A percentile compares a stretch with the other conserved stretches of the same genome.
phyloP scores from a whole-genome alignment of 1,140 invertebrate species.

The Holcopasites calliopsidis region DNA sequence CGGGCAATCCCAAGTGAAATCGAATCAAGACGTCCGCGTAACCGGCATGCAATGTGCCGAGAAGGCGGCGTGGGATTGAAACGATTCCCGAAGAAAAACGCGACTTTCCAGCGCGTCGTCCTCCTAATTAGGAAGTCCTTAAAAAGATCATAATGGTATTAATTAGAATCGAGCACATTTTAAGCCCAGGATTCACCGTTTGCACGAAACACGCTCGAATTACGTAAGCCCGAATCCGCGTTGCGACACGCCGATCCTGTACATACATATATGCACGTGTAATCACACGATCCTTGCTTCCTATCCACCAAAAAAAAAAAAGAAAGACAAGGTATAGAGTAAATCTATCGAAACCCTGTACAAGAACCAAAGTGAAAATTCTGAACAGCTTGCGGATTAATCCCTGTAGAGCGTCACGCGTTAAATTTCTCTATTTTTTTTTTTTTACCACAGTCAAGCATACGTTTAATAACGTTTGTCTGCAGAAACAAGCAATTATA shows the following conservation, averaged over 20 bases:
- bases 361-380: slow-evolving; percentile 21
- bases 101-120: slow-evolving; percentile 1
- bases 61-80: slow-evolving; percentile 39
- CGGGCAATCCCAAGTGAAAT: slow-evolving; percentile 49
- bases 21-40: slow-evolving; percentile 42
- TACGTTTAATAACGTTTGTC: not conserved
- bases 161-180: slow-evolving; percentile 50
- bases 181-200: not conserved
- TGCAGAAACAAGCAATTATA: not conserved
- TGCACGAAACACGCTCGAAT: slow-evolving; percentile 16
- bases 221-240: slow-evolving; percentile 31
- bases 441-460: not conserved
- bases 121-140: slow-evolving; percentile 34
- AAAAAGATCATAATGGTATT: slow-evolving; percentile 50
- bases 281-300: slow-evolving; percentile 24
- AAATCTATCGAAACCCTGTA: not conserved
- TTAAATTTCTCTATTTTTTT: not conserved
- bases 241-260: slow-evolving; percentile 39
- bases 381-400: not conserved
- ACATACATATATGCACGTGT: too few species aligned
- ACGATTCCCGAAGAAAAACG: slow-evolving; percentile 11
- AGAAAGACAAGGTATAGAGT: not conserved
- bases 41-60: not conserved
- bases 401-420: not conserved
- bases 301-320: not conserved